phyloP scores from a whole-genome alignment of 2,888 invertebrate species.

The Leptogaster cylindrica region DNA sequence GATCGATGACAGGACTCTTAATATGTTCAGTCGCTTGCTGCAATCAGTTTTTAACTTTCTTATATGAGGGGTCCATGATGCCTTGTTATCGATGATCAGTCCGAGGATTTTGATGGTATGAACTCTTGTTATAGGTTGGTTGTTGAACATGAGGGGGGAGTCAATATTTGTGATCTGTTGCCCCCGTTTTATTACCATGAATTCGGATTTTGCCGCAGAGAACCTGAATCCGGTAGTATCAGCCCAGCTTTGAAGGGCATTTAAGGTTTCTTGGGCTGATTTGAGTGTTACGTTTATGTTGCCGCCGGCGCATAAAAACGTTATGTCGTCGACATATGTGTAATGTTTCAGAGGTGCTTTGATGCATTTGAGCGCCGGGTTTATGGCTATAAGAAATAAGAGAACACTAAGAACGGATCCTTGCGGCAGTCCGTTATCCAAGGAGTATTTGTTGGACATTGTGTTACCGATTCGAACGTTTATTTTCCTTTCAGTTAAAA shows the following conservation, averaged over 20 bases:
- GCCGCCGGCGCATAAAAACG: not conserved
- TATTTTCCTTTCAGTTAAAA: not conserved
- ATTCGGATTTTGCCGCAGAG: not conserved
- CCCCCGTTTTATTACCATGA: too few species aligned
- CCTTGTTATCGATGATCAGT: not conserved
- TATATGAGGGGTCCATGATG: not conserved
- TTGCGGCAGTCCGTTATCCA: not conserved
- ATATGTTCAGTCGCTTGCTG: not conserved
- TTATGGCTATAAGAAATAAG: not conserved
- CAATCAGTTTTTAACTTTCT: not conserved
- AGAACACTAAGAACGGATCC: conserved; percentile 1
- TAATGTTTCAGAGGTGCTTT: not conserved
- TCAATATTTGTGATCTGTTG: too few species aligned
- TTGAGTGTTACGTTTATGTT: not conserved
- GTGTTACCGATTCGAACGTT: not conserved
- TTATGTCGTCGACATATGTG: not conserved
- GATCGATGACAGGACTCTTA: not conserved
- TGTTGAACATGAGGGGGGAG: too few species aligned
- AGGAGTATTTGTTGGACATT: not conserved
- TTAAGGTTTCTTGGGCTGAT: not conserved
- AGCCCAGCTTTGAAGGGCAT: not conserved
- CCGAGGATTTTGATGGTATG: not conserved
- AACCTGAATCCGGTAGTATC: not conserved
- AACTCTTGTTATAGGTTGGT: too few species aligned
- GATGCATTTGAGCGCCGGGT: not conserved